Conservation (phyloP, 2,888 invertebrate genomes). For the Drosophila lutescens region DNA sequence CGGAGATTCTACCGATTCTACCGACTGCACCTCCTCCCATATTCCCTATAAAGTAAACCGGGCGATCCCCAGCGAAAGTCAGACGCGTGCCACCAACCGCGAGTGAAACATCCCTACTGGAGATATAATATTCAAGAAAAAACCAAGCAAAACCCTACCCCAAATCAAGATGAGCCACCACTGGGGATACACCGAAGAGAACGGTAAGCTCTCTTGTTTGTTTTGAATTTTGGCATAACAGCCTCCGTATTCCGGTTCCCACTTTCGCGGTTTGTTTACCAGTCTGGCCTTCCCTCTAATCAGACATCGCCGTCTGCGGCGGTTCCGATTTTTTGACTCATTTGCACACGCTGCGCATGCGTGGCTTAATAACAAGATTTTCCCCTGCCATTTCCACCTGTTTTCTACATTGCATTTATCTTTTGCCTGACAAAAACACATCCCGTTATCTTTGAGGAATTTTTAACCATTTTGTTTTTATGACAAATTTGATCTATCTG, state of each 20-base stretch:
- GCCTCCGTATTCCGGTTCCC: conserved; percentile 43
- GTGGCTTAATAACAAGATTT: conserved; percentile 26
- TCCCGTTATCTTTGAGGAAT: conserved; percentile 45
- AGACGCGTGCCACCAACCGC: conserved; percentile 55
- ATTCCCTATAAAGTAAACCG: conserved; percentile 47
- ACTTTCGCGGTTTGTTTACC: conserved; percentile 32
- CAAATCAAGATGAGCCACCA: conserved; percentile 72
- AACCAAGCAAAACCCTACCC: not conserved
- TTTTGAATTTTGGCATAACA: conserved; percentile 31
- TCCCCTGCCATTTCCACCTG: not conserved
- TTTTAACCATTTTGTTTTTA: conserved; percentile 33
- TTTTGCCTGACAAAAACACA: conserved; percentile 26
- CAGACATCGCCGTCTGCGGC: conserved; percentile 35
- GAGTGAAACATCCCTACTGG: conserved; percentile 48
- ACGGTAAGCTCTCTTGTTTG: conserved; percentile 72
- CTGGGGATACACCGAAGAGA: conserved; percentile 81
- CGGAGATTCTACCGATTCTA: not conserved
- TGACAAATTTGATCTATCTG: conserved; percentile 18
- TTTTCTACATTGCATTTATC: conserved; percentile 17
- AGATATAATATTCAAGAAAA: not conserved
- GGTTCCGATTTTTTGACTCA: conserved; percentile 33
- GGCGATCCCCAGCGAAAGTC: conserved; percentile 36
- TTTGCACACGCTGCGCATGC: conserved; percentile 60
- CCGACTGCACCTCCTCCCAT: conserved; percentile 32
- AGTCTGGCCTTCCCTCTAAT: conserved; percentile 42